These are phyloP conservation scores for Oenanthe oenanthe DNA, from an alignment of 2,113 vertebrate species.

Conservation along the genomic window DNA sequence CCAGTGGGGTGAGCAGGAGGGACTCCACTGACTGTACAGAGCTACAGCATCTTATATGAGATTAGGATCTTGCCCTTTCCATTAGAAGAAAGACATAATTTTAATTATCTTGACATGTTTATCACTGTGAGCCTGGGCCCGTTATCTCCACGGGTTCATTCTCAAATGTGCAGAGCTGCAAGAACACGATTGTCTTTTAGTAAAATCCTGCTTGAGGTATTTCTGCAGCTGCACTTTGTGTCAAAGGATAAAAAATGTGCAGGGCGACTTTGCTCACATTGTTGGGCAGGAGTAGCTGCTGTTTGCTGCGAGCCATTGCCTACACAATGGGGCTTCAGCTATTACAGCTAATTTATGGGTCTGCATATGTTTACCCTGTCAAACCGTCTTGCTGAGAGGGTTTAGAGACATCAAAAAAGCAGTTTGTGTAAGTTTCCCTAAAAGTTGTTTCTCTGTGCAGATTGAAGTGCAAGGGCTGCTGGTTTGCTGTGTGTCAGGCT, in stretches of 20 bases:
- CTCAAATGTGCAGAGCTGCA: neutral
- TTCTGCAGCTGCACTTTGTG: conserved; percentile 56
- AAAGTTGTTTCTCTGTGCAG: fast-evolving
- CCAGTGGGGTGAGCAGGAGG: neutral
- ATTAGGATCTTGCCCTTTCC: conserved; percentile 30
- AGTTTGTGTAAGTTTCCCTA: neutral
- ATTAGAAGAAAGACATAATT: conserved; percentile 43
- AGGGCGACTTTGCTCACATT: conserved; percentile 39
- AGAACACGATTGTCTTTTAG: neutral
- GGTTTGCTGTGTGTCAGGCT: neutral
- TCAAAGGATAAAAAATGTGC: conserved; percentile 52
- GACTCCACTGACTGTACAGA: neutral
- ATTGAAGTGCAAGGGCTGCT: neutral
- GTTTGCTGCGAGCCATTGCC: conserved; percentile 27
- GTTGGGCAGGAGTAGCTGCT: conserved; percentile 5
- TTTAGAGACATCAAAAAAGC: conserved; percentile 11
- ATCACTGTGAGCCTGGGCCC: conserved; percentile 13
- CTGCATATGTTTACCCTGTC: conserved; percentile 19
- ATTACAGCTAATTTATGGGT: conserved; percentile 49
- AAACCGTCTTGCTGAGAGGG: conserved; percentile 27
- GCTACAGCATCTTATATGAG: neutral
- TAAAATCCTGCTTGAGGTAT: conserved; percentile 4
- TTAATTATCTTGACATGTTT: conserved; percentile 56
- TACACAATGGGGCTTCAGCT: conserved; percentile 43
- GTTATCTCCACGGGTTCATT: conserved; percentile 16